phyloP scores from a whole-genome alignment of 2,113 vertebrate species.

The Azemiops feae region DNA sequence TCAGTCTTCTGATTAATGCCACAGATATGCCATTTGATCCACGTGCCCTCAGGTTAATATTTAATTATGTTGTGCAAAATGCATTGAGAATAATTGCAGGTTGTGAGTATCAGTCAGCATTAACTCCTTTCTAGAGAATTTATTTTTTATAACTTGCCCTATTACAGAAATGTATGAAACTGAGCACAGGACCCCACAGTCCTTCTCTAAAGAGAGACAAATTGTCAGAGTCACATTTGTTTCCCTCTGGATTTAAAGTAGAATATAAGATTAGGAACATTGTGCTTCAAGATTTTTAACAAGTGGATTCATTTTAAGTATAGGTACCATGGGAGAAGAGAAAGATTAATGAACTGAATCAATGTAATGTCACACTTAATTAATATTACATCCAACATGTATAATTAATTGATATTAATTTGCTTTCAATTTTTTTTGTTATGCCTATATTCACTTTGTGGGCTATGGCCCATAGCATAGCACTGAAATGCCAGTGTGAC shows the following conservation, averaged over 20 bases:
- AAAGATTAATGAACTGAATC: neutral
- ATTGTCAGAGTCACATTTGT: neutral
- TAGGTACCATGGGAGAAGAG: neutral
- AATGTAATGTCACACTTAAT: neutral
- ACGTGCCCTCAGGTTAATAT: slow-evolving; percentile 6
- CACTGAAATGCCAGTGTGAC: neutral
- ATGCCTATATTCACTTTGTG: neutral
- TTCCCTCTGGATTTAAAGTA: neutral
- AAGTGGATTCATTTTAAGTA: neutral
- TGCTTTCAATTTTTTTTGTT: neutral
- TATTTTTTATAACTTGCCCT: neutral
- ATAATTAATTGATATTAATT: neutral
- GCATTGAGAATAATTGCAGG: slow-evolving; percentile 20
- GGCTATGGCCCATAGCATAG: neutral
- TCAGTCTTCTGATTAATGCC: neutral
- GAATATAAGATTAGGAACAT: slow-evolving; percentile 7
- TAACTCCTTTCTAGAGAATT: neutral
- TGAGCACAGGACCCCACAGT: neutral
- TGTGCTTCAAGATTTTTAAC: neutral
- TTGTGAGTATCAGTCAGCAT: neutral
- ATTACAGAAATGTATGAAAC: neutral
- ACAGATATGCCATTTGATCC: neutral
- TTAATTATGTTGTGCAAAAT: slow-evolving; percentile 25
- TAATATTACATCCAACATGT: neutral
- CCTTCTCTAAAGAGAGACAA: neutral